Evolutionary conservation across 2,888 invertebrate genomes (phyloP).

Genomic region (Archips xylosteana): DNA sequence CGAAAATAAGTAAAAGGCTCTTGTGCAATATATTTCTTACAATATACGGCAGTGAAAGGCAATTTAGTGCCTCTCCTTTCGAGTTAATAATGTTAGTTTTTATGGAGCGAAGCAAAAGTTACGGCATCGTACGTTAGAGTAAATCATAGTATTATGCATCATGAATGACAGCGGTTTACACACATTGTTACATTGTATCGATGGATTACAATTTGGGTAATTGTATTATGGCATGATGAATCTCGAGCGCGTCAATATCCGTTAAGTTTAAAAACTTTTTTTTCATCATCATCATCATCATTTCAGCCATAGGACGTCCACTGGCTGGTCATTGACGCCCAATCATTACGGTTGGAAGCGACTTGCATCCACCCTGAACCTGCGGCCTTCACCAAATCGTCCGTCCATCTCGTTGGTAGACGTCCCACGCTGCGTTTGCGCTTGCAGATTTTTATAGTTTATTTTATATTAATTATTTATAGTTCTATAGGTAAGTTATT

Average conservation of each 20-base stretch:
- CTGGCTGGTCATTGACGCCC: no score
- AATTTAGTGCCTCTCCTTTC: conserved; percentile 39
- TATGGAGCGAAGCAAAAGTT: conserved; percentile 19
- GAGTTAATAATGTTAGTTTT: conserved; percentile 36
- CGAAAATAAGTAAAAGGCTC: conserved; percentile 39
- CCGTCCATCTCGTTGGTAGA: no score
- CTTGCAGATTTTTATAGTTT: no score
- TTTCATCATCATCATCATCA: no score
- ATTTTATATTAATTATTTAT: no score
- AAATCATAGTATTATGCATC: neutral
- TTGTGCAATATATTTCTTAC: conserved; percentile 32
- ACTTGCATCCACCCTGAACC: no score
- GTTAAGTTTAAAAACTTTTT: no score
- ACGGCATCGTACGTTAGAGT: conserved; percentile 16
- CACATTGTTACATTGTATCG: neutral
- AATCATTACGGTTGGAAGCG: no score
- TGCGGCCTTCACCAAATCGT: no score
- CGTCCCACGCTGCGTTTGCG: no score
- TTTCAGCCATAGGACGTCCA: no score
- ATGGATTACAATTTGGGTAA: neutral
- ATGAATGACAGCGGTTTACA: neutral
- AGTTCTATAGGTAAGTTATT: no score
- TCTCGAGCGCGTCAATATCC: neutral
- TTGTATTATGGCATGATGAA: neutral
- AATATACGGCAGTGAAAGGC: conserved; percentile 41